Conservation (phyloP, 1,140 invertebrate species). For the Papilio helenus region DNA sequence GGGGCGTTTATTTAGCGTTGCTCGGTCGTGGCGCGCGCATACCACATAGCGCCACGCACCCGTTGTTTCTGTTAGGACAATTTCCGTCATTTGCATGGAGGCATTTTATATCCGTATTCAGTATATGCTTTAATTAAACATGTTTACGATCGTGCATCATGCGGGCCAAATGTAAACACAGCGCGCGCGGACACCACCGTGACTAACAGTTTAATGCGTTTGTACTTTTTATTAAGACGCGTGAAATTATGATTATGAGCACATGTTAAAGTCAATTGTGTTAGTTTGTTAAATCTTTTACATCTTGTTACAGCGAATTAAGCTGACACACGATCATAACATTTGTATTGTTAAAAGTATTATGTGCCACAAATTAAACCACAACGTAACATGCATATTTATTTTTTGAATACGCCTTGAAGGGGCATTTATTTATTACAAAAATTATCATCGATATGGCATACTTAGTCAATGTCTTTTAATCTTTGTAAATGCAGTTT, state of each 20-base stretch:
- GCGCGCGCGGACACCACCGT: slow-evolving; percentile 61
- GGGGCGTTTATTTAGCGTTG: slow-evolving; percentile 74
- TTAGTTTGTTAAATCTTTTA: slow-evolving; percentile 2
- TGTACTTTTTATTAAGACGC: slow-evolving; percentile 68
- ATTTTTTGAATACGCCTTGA: neutral
- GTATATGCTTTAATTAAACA: slow-evolving; percentile 55
- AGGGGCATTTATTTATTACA: too few relatives aligned
- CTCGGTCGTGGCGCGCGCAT: slow-evolving; percentile 70
- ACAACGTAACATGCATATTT: neutral
- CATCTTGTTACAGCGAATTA: neutral
- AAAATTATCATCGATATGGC: too few relatives aligned
- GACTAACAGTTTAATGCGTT: slow-evolving; percentile 76
- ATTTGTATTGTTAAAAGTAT: neutral
- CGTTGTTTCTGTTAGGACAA: slow-evolving; percentile 54
- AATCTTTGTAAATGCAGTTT: neutral
- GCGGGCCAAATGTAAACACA: slow-evolving; percentile 59
- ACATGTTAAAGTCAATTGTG: slow-evolving; percentile 32
- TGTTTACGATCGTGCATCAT: slow-evolving; percentile 50
- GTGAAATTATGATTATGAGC: slow-evolving; percentile 78
- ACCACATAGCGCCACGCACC: slow-evolving; percentile 60
- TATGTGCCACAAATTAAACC: neutral
- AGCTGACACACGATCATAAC: neutral
- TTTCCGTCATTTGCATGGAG: slow-evolving; percentile 51
- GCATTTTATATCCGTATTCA: slow-evolving; percentile 41
- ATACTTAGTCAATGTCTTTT: too few relatives aligned